Conservation (phyloP, 1,140 invertebrate genomes). For the Megalopta genalis region DNA sequence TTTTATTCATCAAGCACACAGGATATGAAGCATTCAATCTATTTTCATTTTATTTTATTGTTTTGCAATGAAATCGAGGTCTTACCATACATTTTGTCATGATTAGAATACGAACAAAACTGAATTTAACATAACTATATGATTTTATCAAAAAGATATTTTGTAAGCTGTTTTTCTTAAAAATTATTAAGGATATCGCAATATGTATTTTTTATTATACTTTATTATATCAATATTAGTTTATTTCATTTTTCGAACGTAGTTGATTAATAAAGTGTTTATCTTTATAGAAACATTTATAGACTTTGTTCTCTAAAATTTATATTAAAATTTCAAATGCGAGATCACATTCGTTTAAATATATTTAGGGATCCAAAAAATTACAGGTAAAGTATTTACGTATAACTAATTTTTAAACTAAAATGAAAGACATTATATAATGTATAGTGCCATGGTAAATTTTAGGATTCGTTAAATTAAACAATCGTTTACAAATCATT, state of each 20-base stretch:
- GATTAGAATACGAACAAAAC: background rate
- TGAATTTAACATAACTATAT: background rate
- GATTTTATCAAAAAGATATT: background rate
- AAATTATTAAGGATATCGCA: conserved; percentile 1
- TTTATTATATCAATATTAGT: background rate
- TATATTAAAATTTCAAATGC: too few species aligned
- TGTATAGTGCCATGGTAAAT: too few species aligned
- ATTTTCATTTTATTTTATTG: background rate
- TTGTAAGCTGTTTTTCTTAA: background rate
- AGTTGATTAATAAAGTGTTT: too few species aligned
- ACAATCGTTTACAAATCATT: too few species aligned
- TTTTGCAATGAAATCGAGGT: background rate
- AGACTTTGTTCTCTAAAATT: too few species aligned
- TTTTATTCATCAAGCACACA: background rate
- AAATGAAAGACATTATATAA: too few species aligned
- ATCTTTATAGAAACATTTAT: too few species aligned
- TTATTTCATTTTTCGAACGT: background rate
- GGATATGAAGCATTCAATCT: background rate
- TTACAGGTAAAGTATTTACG: too few species aligned
- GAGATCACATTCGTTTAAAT: too few species aligned
- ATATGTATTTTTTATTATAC: background rate
- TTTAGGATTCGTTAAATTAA: too few species aligned
- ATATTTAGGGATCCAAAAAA: too few species aligned
- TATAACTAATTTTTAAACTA: too few species aligned
- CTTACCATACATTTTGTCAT: background rate